Evolutionary conservation across 2,888 invertebrate genomes (phyloP), one percentile per base, ranked within the genome.

Genomic region (Monoplex corrugatus): DNA sequence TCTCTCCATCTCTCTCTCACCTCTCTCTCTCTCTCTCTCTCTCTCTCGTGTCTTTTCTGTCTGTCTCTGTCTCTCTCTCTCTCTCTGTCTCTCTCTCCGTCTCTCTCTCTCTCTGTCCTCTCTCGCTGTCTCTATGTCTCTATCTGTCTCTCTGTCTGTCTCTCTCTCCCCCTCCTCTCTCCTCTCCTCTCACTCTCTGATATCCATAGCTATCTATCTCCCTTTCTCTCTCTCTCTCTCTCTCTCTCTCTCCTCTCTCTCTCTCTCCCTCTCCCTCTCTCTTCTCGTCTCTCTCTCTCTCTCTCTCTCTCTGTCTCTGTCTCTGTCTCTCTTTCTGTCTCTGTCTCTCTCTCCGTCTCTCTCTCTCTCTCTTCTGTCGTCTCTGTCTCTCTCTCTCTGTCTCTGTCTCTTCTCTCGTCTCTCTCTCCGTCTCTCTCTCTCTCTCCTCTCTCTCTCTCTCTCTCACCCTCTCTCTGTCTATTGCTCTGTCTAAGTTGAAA

Each of bases 241-340:
- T n/a, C 23, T 75, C 75, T 75, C 75, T 75, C 75, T 75, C 75
- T 75, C n/a, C 75, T 75, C 75, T 75, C 38, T 75, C 38, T 75
- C 75, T 38, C 38, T 38, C 38, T 38, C 38, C 19, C 38, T 38
- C 38, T 38, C 38, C 38, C 38, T 75, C 38, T 75, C 38, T 38
- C 75, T 75, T 19, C 16, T n/a, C 16, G 38, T 75, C 75, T 75
- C 38, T 75, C 75, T 75, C 75, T 75, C 75, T 75, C 75, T 75
- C 75, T n/a, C 75, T 13, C 23, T n/a, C 16, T 38, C 75, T 13
- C 16, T 32, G n/a, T 72, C 2, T 28, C 28, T 1, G n/a, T 10
- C 2, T 1, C 10, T 1, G 19, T 28, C 28, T 16, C n/a, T n/a
- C n/a, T n/a, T n/a, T n/a, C n/a, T n/a, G n/a, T n/a, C n/a, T n/a